Evolutionary conservation across 2,888 invertebrate species (phyloP).

Genomic region (Drosophila picticornis): DNA sequence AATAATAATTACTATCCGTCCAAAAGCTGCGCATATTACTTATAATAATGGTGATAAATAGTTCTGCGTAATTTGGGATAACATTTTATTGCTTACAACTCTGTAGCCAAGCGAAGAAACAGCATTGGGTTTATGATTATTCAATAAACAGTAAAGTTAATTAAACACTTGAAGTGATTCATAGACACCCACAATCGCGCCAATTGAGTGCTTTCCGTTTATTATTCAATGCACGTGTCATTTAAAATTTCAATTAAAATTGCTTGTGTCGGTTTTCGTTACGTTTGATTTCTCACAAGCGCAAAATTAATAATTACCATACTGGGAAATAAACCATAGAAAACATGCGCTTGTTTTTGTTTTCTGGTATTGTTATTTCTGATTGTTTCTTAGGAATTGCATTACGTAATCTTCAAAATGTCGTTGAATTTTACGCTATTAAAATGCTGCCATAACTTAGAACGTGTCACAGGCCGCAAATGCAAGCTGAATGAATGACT

Average conservation of each 20-base stretch:
- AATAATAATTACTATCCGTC: conserved; percentile 26
- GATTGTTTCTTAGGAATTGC: conserved; percentile 23
- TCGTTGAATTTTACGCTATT: conserved; percentile 18
- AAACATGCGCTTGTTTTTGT: conserved; percentile 10
- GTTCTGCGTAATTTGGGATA: not conserved
- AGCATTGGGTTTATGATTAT: conserved; percentile 4
- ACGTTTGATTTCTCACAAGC: conserved; percentile 51
- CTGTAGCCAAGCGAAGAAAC: not conserved
- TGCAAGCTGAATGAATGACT: conserved; percentile 40
- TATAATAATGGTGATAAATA: conserved; percentile 9
- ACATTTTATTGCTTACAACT: not conserved
- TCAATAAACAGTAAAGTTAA: conserved; percentile 20
- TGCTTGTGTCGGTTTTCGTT: conserved; percentile 29
- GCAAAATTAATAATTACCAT: conserved; percentile 47
- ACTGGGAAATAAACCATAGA: conserved; percentile 32
- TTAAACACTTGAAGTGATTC: conserved; percentile 46
- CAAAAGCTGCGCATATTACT: conserved; percentile 21
- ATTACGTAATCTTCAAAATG: conserved; percentile 38
- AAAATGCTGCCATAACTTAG: conserved; percentile 26
- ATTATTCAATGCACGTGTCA: conserved; percentile 57
- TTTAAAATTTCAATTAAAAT: conserved; percentile 34
- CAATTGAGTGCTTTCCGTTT: conserved; percentile 16
- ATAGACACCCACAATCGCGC: conserved; percentile 30
- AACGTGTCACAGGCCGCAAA: conserved; percentile 26
- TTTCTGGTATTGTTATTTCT: conserved; percentile 1